Evolutionary conservation across 2,888 invertebrate genomes (phyloP), one percentile per base, ranked within the genome.

Genomic region (Cepaea hortensis): DNA sequence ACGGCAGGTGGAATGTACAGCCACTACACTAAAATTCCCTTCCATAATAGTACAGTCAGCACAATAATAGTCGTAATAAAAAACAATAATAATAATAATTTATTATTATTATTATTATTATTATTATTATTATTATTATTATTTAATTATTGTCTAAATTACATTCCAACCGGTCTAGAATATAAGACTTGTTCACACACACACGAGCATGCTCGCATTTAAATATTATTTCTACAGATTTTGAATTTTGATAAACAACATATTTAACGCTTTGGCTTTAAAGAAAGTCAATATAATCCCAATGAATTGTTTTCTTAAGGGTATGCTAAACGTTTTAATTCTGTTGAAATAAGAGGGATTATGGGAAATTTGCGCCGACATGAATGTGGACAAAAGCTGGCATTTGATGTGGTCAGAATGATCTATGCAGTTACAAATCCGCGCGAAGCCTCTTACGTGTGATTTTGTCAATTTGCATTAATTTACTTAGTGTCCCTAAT

Each of bases 311-410:
- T 48, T 75, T 75, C n/a, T 20, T 48, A 15, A 48, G 46, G 35
- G 46, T 76, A 50, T 20, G 20, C 11, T 46, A 61, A 9, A 46
- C 55, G 20, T 61, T 15, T 55, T 23, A 79, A 72, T 61, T 35
- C 62, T 79, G 61, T 61, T n/a, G 55, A 61, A 79, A 79, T n/a
- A 79, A 79, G 77, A 18, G 61, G 61, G 61, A 79, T 79, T 79
- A 61, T 13, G 3, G 77, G n/a, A 61, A 6, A 23, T 79, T 79
- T 20, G 55, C 77, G 55, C 61, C n/a, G n/a, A 11, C 15, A n/a
- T 35, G n/a, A 23, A 79, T 79, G 77, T 79, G 77, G 20, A 61
- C 77, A 79, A 79, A n/a, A 61, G 48, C 77, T 55, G 13, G 77
- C 77, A 61, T 61, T 79, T 79, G 35, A n/a, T 79, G 55, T 11